phyloP scores from a whole-genome alignment of 1,140 invertebrate genomes.

The Yoshiicerus persimilis region DNA sequence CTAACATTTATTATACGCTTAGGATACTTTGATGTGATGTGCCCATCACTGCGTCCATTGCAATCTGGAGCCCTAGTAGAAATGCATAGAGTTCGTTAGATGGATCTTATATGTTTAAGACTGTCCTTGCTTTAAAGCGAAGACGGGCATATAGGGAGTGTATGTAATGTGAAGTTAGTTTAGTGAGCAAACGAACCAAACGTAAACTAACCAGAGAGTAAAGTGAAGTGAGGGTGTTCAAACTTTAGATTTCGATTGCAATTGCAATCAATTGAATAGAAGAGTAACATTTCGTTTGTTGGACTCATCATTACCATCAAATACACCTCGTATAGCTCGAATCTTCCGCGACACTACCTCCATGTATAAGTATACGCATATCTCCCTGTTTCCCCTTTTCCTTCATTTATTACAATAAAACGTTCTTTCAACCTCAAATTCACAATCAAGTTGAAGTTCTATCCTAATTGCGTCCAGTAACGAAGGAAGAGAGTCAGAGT shows the following conservation, averaged over 20 bases:
- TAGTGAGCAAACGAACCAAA: conserved; percentile 12
- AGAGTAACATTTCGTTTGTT: background rate
- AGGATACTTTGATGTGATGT: too few species aligned
- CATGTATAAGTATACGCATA: background rate
- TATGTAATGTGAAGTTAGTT: background rate
- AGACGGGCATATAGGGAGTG: background rate
- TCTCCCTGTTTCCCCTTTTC: background rate
- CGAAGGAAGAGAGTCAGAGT: background rate
- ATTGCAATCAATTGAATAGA: background rate
- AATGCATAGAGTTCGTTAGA: background rate
- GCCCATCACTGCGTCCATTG: too few species aligned
- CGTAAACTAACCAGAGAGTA: conserved; percentile 15
- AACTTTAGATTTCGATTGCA: conserved; percentile 6
- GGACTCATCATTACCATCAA: background rate
- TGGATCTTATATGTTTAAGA: too few species aligned
- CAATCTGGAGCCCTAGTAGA: too few species aligned
- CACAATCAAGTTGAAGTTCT: background rate
- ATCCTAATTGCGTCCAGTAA: background rate
- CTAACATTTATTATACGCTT: too few species aligned
- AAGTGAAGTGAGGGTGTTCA: background rate
- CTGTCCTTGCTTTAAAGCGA: background rate
- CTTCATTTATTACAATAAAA: conserved; percentile 5
- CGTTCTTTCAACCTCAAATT: conserved; percentile 15
- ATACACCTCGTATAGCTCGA: background rate
- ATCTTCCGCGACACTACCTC: too few species aligned